These are phyloP conservation scores for Uromys caudimaculatus DNA, from an alignment of 2,797 vertebrate species.

Conservation along the genomic window DNA sequence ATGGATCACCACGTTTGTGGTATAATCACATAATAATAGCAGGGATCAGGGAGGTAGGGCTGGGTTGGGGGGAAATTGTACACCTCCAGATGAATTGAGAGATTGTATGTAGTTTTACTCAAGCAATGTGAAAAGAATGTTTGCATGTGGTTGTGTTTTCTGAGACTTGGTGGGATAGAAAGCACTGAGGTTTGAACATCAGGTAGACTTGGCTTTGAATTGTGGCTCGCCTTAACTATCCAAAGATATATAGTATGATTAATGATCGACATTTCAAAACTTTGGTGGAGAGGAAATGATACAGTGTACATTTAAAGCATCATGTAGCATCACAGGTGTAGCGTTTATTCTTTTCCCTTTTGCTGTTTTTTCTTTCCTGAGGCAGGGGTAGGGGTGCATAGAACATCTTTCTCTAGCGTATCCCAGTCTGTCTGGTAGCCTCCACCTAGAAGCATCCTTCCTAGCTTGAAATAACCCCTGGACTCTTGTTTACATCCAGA, in stretches of 20 bases:
- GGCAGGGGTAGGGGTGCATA: neutral
- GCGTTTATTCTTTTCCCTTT: neutral
- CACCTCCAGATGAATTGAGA: conserved; percentile 35
- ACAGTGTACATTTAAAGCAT: neutral
- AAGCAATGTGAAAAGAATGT: conserved; percentile 7
- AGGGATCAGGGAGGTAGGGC: conserved; percentile 52
- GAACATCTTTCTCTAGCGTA: neutral
- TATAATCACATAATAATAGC: conserved; percentile 54
- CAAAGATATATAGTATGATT: neutral
- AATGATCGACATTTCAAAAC: neutral
- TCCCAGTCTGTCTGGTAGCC: neutral
- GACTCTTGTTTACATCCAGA: neutral
- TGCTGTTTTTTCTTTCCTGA: neutral
- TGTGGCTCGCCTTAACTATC: neutral
- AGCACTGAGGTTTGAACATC: neutral
- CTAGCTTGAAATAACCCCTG: neutral
- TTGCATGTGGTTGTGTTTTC: neutral
- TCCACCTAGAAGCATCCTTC: neutral
- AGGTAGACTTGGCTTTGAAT: conserved; percentile 43
- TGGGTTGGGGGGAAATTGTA: conserved; percentile 18
- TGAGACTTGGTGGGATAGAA: neutral
- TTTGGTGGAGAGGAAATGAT: neutral
- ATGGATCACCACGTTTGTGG: conserved; percentile 59
- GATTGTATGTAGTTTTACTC: conserved; percentile 39
- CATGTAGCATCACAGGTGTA: neutral